phyloP scores from a whole-genome alignment of 1,140 invertebrate species.

The Anoplophora glabripennis region DNA sequence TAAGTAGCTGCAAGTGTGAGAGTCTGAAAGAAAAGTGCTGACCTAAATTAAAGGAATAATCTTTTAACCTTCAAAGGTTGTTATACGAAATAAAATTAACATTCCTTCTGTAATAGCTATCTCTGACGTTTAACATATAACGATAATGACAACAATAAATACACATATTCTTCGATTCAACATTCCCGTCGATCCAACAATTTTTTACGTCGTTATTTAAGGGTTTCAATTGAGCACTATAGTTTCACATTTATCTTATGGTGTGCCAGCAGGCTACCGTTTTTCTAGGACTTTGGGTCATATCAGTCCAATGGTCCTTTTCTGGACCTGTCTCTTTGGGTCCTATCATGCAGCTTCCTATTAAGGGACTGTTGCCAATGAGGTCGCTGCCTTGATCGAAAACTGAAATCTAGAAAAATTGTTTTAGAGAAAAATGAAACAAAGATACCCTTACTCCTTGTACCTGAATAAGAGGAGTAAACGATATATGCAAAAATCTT shows the following conservation, averaged over 20 bases:
- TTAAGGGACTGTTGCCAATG: constrained; percentile 66
- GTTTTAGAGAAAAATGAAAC: background rate
- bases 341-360: constrained; percentile 71
- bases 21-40: too few species aligned
- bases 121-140: too few species aligned
- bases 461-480: too few species aligned
- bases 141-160: too few species aligned
- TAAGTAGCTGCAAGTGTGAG: too few species aligned
- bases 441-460: background rate
- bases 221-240: constrained; percentile 9
- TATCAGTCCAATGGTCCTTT: constrained; percentile 75
- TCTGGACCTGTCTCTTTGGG: constrained; percentile 59
- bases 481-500: too few species aligned
- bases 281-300: constrained; percentile 77
- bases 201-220: constrained; percentile 48
- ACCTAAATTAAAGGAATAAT: too few species aligned
- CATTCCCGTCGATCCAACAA: constrained; percentile 44
- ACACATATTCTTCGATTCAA: constrained; percentile 7
- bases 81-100: too few species aligned
- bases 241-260: constrained; percentile 56
- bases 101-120: too few species aligned
- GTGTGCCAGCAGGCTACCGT: constrained; percentile 82
- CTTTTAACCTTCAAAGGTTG: too few species aligned
- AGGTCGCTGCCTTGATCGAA: constrained; percentile 60
- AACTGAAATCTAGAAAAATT: constrained; percentile 55